Conservation (phyloP, 2,888 invertebrate genomes). For the Penaeus monodon region DNA sequence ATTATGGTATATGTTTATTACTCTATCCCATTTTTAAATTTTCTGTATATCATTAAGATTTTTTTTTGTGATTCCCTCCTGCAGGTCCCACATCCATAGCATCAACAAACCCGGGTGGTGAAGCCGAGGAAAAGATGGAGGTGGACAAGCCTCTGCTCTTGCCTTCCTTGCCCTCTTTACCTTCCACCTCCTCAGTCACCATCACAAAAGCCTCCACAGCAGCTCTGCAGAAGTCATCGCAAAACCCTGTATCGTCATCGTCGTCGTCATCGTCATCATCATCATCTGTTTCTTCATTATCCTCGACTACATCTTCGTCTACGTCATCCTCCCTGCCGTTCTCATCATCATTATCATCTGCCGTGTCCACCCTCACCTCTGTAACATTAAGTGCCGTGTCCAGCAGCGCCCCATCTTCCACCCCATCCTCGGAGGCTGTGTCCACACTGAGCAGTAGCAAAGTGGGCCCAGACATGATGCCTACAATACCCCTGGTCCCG, state of each 20-base stretch:
- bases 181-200: slow-evolving; percentile 49
- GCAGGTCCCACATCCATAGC: slow-evolving; percentile 41
- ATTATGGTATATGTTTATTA: neutral
- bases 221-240: slow-evolving; percentile 39
- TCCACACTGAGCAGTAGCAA: slow-evolving; percentile 24
- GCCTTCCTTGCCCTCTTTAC: slow-evolving; percentile 39
- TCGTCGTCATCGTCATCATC: slow-evolving; percentile 42
- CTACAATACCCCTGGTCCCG: slow-evolving; percentile 63
- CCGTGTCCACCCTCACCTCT: slow-evolving; percentile 27
- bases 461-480: slow-evolving; percentile 64
- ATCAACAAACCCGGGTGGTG: slow-evolving; percentile 25
- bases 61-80: neutral
- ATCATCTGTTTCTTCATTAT: slow-evolving; percentile 37
- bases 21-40: too few relatives aligned
- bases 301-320: slow-evolving; percentile 54
- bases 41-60: neutral
- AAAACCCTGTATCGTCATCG: slow-evolving; percentile 51
- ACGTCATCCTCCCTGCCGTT: slow-evolving; percentile 56
- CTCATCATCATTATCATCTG: slow-evolving; percentile 41
- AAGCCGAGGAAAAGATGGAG: slow-evolving; percentile 50
- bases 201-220: slow-evolving; percentile 49
- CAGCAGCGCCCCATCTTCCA: slow-evolving; percentile 31
- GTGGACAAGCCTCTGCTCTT: slow-evolving; percentile 46
- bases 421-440: slow-evolving; percentile 8
- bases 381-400: slow-evolving; percentile 19